Evolutionary conservation across 2,797 vertebrate genomes (phyloP).

Genomic region (Poecilia gillii): DNA sequence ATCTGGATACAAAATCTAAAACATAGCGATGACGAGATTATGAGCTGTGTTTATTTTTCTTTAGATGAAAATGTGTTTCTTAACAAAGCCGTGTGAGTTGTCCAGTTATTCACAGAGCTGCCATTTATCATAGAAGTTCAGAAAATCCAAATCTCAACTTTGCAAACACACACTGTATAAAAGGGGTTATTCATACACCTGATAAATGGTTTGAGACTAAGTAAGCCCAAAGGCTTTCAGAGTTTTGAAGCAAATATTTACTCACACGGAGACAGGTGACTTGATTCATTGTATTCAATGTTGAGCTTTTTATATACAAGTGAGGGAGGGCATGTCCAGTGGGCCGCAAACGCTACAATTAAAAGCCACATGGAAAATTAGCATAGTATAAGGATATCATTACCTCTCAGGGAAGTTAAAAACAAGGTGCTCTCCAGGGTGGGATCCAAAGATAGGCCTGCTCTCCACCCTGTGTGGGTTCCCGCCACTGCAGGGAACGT

Average conservation of each 20-base stretch:
- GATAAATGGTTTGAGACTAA: neutral
- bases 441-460: conserved; percentile 72
- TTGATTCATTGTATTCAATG: conserved; percentile 43
- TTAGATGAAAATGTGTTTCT: neutral
- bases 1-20: neutral
- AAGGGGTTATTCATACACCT: conserved; percentile 3
- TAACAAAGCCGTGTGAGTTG: neutral
- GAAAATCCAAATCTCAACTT: neutral
- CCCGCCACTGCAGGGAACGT: conserved; percentile 34
- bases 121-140: neutral
- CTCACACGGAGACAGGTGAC: conserved; percentile 29
- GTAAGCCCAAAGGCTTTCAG: neutral
- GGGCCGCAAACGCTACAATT: conserved; percentile 73
- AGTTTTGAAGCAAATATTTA: conserved; percentile 38
- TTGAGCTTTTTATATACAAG: conserved; percentile 63
- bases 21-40: neutral
- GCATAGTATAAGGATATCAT: conserved; percentile 73
- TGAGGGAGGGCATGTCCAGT: conserved; percentile 67
- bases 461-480: conserved; percentile 66
- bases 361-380: conserved; percentile 69
- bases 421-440: conserved; percentile 70
- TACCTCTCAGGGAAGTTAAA: conserved; percentile 66
- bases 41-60: neutral
- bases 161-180: neutral
- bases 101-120: neutral